Evolutionary conservation across 1,140 invertebrate genomes (phyloP).

Genomic region (Paracyclopina nana): DNA sequence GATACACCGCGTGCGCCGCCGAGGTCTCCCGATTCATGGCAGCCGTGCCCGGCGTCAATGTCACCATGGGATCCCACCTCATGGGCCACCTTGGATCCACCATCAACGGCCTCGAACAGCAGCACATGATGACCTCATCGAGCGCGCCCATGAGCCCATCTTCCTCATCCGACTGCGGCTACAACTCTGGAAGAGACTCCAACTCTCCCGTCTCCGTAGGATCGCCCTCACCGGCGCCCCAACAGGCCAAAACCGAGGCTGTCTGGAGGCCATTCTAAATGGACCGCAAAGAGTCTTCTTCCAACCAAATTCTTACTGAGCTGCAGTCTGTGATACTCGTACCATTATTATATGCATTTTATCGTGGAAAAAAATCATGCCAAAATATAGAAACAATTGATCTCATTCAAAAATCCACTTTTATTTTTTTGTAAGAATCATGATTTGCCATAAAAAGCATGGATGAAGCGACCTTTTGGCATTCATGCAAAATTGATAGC

Average conservation of each 20-base stretch:
- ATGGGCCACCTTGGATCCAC: constrained; percentile 66
- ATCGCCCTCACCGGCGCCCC: neutral
- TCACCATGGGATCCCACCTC: constrained; percentile 55
- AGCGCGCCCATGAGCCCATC: neutral
- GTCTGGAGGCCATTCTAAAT: neutral
- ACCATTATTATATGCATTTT: neutral
- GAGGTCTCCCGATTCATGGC: constrained; percentile 14
- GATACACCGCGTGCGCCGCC: constrained; percentile 15
- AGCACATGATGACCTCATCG: neutral
- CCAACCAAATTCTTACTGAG: neutral
- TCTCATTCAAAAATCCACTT: too few species aligned
- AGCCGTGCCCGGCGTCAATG: constrained; percentile 37
- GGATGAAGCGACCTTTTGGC: too few species aligned
- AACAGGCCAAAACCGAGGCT: neutral
- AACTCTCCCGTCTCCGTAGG: neutral
- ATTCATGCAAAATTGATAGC: too few species aligned
- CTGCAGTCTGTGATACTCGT: neutral
- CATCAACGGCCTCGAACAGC: too few species aligned
- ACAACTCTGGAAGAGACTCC: neutral
- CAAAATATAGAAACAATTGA: too few species aligned
- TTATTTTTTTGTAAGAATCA: too few species aligned
- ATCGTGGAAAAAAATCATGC: too few species aligned
- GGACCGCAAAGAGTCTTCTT: neutral
- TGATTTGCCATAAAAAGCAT: too few species aligned
- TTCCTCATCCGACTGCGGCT: neutral